These are phyloP conservation scores for Dexiosoma caninum DNA, from an alignment of 2,888 invertebrate genomes.

Conservation along the genomic window DNA sequence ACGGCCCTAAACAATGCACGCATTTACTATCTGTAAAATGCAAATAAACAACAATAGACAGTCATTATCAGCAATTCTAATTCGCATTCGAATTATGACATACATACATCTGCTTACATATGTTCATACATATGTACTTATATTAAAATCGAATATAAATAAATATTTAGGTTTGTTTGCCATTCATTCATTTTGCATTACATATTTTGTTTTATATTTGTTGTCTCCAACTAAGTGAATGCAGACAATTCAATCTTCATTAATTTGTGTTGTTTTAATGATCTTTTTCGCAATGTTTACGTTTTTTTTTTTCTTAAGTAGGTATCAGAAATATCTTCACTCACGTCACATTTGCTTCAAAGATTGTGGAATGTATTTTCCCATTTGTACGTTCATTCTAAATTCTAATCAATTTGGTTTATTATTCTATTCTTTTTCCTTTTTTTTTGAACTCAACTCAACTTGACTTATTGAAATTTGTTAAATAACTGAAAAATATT, in stretches of 20 bases:
- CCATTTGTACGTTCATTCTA: slow-evolving; percentile 23
- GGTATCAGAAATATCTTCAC: slow-evolving; percentile 1
- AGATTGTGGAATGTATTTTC: slow-evolving; percentile 28
- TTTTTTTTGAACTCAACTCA: slow-evolving; percentile 36
- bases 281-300: slow-evolving; percentile 3
- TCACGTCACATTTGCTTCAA: slow-evolving; percentile 54
- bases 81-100: not conserved
- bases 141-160: not conserved
- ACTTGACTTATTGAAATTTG: slow-evolving; percentile 72
- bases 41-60: not conserved
- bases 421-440: not conserved
- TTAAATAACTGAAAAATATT: slow-evolving; percentile 72
- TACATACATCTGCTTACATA: too few species aligned
- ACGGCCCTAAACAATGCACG: not conserved
- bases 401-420: slow-evolving; percentile 19
- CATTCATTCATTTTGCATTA: not conserved
- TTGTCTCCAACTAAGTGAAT: not conserved
- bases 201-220: not conserved
- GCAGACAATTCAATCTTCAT: not conserved
- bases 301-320: not conserved
- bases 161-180: not conserved
- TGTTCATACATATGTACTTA: too few species aligned
- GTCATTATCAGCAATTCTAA: not conserved
- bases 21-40: not conserved
- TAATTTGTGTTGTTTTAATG: slow-evolving; percentile 1